Conservation (phyloP, 2,888 invertebrate species). For the Lamproptera curius region DNA sequence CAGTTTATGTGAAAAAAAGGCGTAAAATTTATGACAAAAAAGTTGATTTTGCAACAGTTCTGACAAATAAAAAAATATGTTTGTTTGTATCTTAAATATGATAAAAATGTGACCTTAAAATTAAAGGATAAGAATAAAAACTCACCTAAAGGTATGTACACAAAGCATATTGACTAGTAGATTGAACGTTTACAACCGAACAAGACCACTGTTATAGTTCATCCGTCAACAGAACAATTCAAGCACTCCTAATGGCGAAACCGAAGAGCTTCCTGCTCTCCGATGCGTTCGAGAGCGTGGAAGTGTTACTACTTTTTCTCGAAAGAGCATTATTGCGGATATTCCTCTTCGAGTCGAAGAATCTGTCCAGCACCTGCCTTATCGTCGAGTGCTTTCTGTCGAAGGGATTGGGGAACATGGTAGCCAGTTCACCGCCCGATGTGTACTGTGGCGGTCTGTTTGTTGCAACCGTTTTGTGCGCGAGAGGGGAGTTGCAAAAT, state of each 20-base stretch:
- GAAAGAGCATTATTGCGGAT: constrained; percentile 44
- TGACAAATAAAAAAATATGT: too few species aligned
- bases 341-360: constrained; percentile 63
- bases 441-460: constrained; percentile 19
- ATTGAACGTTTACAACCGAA: constrained; percentile 12
- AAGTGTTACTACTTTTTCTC: constrained; percentile 47
- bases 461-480: constrained; percentile 17
- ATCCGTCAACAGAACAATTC: constrained; percentile 22
- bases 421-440: constrained; percentile 40
- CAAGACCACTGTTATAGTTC: constrained; percentile 17
- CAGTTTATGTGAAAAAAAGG: too few species aligned
- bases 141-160: constrained; percentile 26
- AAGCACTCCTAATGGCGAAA: constrained; percentile 30
- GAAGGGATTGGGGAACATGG: constrained; percentile 84
- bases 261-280: constrained; percentile 27
- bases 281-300: constrained; percentile 40
- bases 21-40: too few species aligned
- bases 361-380: constrained; percentile 80
- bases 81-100: too few species aligned
- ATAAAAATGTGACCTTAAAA: too few species aligned
- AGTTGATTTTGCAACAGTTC: too few species aligned
- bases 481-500: constrained; percentile 37
- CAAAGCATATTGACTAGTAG: constrained; percentile 18
- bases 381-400: constrained; percentile 84
- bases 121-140: too few species aligned